Evolutionary conservation across 2,113 vertebrate species (phyloP).

Genomic region (Plectropomus leopardus): DNA sequence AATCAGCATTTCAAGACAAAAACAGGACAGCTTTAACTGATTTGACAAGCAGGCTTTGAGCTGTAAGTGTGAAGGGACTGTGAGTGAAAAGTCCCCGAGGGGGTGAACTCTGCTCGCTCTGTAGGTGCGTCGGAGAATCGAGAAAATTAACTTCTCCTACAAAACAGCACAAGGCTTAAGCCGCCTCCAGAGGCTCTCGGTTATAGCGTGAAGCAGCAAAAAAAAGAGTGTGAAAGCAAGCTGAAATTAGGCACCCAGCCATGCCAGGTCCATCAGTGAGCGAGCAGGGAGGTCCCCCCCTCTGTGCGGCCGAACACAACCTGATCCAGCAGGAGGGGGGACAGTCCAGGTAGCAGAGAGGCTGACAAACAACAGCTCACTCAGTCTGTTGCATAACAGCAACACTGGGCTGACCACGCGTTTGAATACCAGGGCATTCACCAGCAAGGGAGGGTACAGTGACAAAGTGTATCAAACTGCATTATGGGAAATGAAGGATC

Average conservation of each 20-base stretch:
- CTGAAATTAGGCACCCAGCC: neutral
- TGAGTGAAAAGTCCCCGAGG: neutral
- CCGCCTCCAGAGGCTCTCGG: conserved; percentile 11
- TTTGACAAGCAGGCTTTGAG: conserved; percentile 3
- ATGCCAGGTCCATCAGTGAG: conserved; percentile 17
- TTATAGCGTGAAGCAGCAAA: conserved; percentile 6
- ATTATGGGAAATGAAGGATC: neutral
- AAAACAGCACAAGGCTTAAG: conserved; percentile 23
- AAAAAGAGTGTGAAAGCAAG: neutral
- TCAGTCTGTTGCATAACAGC: conserved; percentile 28
- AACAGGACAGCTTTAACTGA: neutral
- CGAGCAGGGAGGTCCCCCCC: conserved; percentile 41
- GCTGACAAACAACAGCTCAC: neutral
- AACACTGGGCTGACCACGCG: neutral
- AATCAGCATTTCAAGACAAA: conserved; percentile 8
- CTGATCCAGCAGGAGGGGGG: conserved; percentile 28
- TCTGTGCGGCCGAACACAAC: conserved; percentile 39
- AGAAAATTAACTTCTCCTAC: conserved; percentile 29
- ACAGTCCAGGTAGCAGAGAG: conserved; percentile 21
- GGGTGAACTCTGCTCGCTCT: conserved; percentile 5
- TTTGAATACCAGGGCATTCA: neutral
- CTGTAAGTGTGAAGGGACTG: conserved; percentile 24
- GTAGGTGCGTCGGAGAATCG: neutral
- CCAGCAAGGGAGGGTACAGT: neutral
- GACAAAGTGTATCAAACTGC: neutral